These are phyloP conservation scores for Tribolium madens DNA, from an alignment of 1,140 invertebrate genomes.

Conservation along the genomic window DNA sequence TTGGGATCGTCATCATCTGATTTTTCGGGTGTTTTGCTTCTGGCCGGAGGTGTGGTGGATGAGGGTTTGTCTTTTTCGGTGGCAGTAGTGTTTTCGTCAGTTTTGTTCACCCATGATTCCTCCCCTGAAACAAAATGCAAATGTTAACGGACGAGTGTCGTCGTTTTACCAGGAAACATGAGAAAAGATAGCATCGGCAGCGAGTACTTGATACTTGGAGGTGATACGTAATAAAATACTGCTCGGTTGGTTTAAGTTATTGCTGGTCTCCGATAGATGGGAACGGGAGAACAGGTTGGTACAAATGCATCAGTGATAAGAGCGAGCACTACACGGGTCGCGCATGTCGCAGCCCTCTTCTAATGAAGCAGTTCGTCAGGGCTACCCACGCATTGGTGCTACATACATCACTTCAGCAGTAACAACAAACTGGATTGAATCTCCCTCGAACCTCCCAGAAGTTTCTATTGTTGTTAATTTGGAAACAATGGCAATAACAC, in stretches of 20 bases:
- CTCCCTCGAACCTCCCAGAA: constrained; percentile 17
- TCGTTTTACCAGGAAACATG: constrained; percentile 53
- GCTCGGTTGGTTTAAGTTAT: constrained; percentile 51
- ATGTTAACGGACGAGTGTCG: constrained; percentile 34
- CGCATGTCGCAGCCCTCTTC: constrained; percentile 57
- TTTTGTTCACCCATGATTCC: constrained; percentile 73
- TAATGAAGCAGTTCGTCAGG: constrained; percentile 65
- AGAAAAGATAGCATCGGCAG: constrained; percentile 51
- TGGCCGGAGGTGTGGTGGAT: constrained; percentile 58
- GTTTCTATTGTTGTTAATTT: constrained; percentile 47
- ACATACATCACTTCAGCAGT: constrained; percentile 57
- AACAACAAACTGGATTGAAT: constrained; percentile 7
- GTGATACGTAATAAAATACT: constrained; percentile 60
- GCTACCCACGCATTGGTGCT: constrained; percentile 53
- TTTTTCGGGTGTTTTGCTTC: constrained; percentile 62
- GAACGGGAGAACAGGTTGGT: constrained; percentile 60
- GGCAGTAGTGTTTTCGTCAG: constrained; percentile 68
- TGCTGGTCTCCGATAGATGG: constrained; percentile 47
- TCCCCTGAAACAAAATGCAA: constrained; percentile 65
- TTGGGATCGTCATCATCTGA: constrained; percentile 60
- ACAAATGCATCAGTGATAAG: constrained; percentile 63
- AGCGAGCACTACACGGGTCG: constrained; percentile 60
- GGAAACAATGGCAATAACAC: constrained; percentile 51
- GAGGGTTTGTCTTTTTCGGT: constrained; percentile 42
- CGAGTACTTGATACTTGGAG: constrained; percentile 55